Evolutionary conservation across 2,797 vertebrate genomes (phyloP).

Genomic region (Rhinophrynus dorsalis): DNA sequence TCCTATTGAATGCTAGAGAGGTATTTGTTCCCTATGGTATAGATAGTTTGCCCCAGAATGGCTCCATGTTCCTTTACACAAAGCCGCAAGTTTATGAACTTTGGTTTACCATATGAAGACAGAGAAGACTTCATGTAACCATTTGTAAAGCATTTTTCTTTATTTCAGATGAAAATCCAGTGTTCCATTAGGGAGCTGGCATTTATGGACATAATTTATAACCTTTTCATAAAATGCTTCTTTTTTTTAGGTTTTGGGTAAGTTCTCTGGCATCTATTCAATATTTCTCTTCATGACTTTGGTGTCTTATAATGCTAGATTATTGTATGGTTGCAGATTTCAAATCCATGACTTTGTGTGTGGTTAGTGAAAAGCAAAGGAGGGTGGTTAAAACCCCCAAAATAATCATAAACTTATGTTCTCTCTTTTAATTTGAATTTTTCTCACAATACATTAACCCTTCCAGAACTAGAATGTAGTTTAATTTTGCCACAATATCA

Average conservation of each 20-base stretch:
- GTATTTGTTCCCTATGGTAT: too few relatives aligned
- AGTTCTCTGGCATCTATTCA: constrained; percentile 25
- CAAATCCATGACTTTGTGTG: constrained; percentile 39
- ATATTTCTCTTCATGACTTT: constrained; percentile 32
- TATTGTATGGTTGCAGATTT: constrained; percentile 40
- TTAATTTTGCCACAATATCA: too few relatives aligned
- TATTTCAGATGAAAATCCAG: constrained; percentile 41
- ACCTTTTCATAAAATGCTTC: constrained; percentile 40
- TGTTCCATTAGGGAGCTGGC: constrained; percentile 44
- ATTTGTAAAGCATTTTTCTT: constrained; percentile 28
- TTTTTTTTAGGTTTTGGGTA: constrained; percentile 37
- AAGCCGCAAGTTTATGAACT: constrained; percentile 25
- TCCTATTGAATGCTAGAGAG: too few relatives aligned
- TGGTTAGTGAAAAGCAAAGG: constrained; percentile 29
- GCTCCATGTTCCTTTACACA: too few relatives aligned
- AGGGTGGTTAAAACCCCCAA: constrained; percentile 23
- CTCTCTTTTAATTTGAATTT: constrained; percentile 9
- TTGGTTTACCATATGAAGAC: constrained; percentile 42
- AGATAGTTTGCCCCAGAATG: too few relatives aligned
- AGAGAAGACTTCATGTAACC: constrained; percentile 38
- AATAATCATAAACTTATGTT: constrained; percentile 7
- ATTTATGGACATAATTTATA: constrained; percentile 48
- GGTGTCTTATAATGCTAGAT: constrained; percentile 41
- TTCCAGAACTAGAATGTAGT: not conserved
- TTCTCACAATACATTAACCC: constrained; percentile 3